These are phyloP conservation scores for Microcebus ravelobensis DNA, from an alignment of 2,113 vertebrate genomes.

Conservation along the genomic window DNA sequence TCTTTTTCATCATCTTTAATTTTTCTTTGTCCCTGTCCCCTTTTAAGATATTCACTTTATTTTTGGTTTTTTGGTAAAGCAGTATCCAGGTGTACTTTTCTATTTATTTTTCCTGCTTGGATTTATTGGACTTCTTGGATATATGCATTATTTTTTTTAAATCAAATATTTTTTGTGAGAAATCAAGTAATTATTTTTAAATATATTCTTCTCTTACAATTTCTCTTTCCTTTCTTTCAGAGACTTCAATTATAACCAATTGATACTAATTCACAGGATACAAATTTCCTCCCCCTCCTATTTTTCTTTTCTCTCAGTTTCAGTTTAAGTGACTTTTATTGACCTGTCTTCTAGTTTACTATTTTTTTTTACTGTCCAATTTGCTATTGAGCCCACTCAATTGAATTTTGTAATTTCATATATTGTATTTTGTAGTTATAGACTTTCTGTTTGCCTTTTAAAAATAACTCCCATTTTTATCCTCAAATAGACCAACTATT, in stretches of 20 bases:
- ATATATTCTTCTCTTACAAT: neutral
- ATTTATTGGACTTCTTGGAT: neutral
- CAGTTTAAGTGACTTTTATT: neutral
- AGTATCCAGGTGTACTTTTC: neutral
- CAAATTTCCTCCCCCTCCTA: neutral
- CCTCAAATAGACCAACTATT: neutral
- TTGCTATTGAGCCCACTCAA: neutral
- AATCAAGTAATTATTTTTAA: neutral
- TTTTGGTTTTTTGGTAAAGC: neutral
- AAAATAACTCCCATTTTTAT: neutral
- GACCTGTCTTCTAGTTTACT: neutral
- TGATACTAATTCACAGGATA: neutral
- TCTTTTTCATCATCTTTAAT: neutral
- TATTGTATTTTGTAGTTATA: neutral
- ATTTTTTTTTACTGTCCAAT: neutral
- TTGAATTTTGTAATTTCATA: neutral
- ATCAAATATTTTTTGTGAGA: neutral
- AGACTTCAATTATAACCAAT: neutral
- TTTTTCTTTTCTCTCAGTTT: neutral
- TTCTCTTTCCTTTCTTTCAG: neutral
- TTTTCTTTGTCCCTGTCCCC: neutral
- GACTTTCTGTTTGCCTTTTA: neutral
- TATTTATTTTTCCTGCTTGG: neutral
- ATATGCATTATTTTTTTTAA: neutral
- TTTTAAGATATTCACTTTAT: neutral